Percentiles rank a stretch among this genome's conserved stretches.
phyloP scores from a whole-genome alignment of 2,888 invertebrate species.

The Cataglyphis livida region DNA sequence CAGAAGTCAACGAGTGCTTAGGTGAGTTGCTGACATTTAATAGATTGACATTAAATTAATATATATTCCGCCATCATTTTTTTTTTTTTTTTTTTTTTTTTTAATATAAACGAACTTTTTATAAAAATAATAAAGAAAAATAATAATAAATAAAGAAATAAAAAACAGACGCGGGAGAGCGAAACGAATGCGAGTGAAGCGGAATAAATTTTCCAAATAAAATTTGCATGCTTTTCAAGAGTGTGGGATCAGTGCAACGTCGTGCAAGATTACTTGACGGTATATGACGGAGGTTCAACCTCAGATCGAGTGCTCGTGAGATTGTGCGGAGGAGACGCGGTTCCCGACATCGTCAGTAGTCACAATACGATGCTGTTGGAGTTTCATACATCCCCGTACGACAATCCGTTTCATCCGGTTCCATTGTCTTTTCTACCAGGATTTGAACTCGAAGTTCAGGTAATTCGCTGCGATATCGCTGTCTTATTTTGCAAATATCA shows the following conservation, averaged over 20 bases:
- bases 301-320: conserved; percentile 91
- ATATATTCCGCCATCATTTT: neutral
- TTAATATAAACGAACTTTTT: neutral
- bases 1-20: conserved; percentile 91
- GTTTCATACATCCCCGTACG: conserved; percentile 93
- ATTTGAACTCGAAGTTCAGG: conserved; percentile 93
- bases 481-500: neutral
- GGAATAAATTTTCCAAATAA: conserved; percentile 25
- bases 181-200: conserved; percentile 9
- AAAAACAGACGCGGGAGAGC: neutral
- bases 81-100: neutral
- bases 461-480: conserved; percentile 82
- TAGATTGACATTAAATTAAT: neutral
- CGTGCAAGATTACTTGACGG: conserved; percentile 93
- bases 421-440: conserved; percentile 92
- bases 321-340: conserved; percentile 93
- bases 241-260: conserved; percentile 94
- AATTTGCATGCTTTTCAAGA: conserved; percentile 84
- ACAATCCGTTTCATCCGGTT: conserved; percentile 93
- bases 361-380: conserved; percentile 92
- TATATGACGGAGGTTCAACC: conserved; percentile 92
- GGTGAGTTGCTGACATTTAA: conserved; percentile 85
- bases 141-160: too few relatives aligned
- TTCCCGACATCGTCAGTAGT: conserved; percentile 92
- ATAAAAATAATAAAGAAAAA: too few relatives aligned